Base-by-base conservation (phyloP, 2,888 invertebrate species). In the Acleris literana region DNA sequence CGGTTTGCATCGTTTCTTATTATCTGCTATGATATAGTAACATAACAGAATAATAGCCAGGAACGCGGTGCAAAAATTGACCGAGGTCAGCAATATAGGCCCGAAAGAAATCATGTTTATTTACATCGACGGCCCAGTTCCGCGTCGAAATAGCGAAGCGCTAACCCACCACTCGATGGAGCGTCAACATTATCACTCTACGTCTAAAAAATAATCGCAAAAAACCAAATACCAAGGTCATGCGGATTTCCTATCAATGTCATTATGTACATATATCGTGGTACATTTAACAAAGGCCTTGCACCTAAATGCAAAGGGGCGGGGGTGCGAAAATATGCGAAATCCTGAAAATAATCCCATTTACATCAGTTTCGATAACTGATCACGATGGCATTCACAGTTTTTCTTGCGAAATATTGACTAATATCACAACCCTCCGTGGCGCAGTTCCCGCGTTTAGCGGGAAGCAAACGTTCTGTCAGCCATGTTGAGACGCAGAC, bases 401-500 rank as follows among this genome's bases (percentile, higher is more conserved):
- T 92, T 90, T 91, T 84, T 74, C 80, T 74, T 82, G 81, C 75
- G 74, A 88, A 87, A 84, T 85, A 84, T 88, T 87, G 82, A 90
- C 84, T 83, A 81, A 75, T 83, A 88, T 83, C 87, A 87, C 92
- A 91, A 85, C 92, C 92, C 92, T 92, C 81, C 86, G 89, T 89
- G 88, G 92, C 92, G 93, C 89, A 92, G 90, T 93, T 93, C 93
- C 93, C 93, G 92, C 93, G 92, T 93, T 93, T 93, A 90, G 92
- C 92, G 91, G 92, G 90, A 92, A 92, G 92, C 92, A 85, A 91
- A 90, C 88, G 89, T 90, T 92, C 92, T 90, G 93, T 93, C 93
- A 93, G 93, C 93, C 93, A 93, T 93, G 91, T 93, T 93, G 93
- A 92, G 93, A 92, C 92, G 93, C 93, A 92, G 88, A 87, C 93